Evolutionary conservation across 2,888 invertebrate genomes (phyloP).

Genomic region (Entomobrya proxima): DNA sequence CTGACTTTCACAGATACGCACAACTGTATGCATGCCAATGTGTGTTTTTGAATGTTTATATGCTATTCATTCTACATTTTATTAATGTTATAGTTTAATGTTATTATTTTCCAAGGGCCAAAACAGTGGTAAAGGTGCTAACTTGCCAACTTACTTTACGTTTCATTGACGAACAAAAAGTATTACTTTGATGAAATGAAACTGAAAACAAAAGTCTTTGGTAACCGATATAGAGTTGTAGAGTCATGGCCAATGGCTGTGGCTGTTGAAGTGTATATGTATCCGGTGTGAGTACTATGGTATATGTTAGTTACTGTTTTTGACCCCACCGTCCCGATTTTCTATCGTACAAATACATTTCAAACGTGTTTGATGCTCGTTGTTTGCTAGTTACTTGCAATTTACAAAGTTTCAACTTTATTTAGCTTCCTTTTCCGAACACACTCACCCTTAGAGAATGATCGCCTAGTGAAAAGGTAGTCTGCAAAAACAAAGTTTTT

Average conservation of each 20-base stretch:
- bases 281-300: background rate
- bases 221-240: slow-evolving; percentile 1
- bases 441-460: background rate
- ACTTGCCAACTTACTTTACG: too few species aligned
- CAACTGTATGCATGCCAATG: too few species aligned
- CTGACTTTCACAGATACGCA: too few species aligned
- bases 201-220: background rate
- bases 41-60: too few species aligned
- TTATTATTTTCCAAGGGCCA: slow-evolving; percentile 1
- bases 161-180: too few species aligned
- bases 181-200: background rate
- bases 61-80: too few species aligned
- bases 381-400: slow-evolving; percentile 31
- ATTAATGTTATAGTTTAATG: too few species aligned
- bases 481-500: background rate
- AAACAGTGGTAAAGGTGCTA: background rate
- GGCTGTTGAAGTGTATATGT: too few species aligned
- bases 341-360: background rate
- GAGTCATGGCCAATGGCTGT: slow-evolving; percentile 20
- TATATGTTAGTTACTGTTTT: background rate
- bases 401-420: background rate
- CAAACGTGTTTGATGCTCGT: slow-evolving; percentile 4
- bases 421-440: background rate
- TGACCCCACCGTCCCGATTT: slow-evolving; percentile 22
- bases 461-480: slow-evolving; percentile 14